Evolutionary conservation across 2,113 vertebrate species (phyloP), one percentile per base, ranked within the genome.

Genomic region (Narcine bancroftii): DNA sequence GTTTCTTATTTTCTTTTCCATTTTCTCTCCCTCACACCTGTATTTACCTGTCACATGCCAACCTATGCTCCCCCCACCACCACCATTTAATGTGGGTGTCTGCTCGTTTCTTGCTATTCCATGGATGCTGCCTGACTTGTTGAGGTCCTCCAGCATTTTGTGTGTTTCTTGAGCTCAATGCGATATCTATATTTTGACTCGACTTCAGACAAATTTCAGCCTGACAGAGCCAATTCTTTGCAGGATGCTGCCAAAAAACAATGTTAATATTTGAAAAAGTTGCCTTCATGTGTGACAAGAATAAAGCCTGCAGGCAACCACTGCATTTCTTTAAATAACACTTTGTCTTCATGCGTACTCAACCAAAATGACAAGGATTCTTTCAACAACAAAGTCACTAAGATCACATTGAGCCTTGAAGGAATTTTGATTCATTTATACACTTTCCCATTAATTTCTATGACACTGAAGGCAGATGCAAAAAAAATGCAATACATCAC

Each of bases 211-310:
- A 42, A 65, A 33, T 42, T 42, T 89, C 6, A 0, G 50, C 45
- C 47, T 13, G 47, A 53, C 19, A 39, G 56, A 11, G 56, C 60
- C 60, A 89, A 89, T n/a, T 65, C 63, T 65, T 89, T 63, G n/a
- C 19, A 65, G 60, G 65, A 13, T 17, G 39, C 29, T 33, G 79
- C 79, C 79, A 83, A 83, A 33, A 81, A n/a, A 83, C 29, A 29
- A 53, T 83, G 77, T 81, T 81, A 81, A 81, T 81, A 87, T 87
- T 89, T 89, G 60, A 89, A 89, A n/a, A 85, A 65, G 53, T n/a
- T 39, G 39, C 60, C 53, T 89, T 63, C 60, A 42, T 11, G n/a
- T 56, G 79, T 33, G 47, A 47, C 29, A 3, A 26, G 47, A 9
- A 89, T 24, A 89, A 65, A 89, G 36, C 60, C 85, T 66, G 85